phyloP scores from a whole-genome alignment of 1,140 invertebrate species.

The Anastatus disparis region DNA sequence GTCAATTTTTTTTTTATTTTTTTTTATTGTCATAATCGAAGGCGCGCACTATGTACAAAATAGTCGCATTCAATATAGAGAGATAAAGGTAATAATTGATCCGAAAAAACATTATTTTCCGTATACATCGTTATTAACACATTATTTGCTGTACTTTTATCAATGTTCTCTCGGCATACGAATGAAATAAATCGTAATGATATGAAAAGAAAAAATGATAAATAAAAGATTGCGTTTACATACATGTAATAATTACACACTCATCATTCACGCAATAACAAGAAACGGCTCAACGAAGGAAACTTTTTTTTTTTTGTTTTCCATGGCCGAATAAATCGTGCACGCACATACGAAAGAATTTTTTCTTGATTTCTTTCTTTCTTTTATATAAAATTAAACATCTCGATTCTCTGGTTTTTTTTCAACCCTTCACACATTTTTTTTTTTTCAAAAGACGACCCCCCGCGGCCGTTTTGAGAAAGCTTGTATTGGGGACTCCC shows the following conservation, averaged over 20 bases:
- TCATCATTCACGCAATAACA: conserved; percentile 15
- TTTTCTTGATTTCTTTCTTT: too few relatives aligned
- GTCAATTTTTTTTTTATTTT: too few relatives aligned
- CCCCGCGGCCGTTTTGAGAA: not conserved
- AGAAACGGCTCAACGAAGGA: conserved; percentile 4
- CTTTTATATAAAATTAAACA: conserved; percentile 26
- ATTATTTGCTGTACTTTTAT: too few relatives aligned
- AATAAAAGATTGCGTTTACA: too few relatives aligned
- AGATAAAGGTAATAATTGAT: conserved; percentile 25
- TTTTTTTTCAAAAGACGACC: too few relatives aligned
- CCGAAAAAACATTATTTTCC: not conserved
- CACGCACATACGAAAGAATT: not conserved
- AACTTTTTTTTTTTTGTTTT: not conserved
- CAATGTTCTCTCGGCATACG: too few relatives aligned
- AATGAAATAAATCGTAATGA: too few relatives aligned
- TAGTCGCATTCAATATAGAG: conserved; percentile 39
- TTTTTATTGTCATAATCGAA: conserved; percentile 42
- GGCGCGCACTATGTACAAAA: conserved; percentile 35
- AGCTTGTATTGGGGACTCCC: conserved; percentile 19
- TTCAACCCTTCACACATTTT: not conserved
- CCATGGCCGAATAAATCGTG: not conserved
- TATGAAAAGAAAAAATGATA: too few relatives aligned
- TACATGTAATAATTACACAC: conserved; percentile 12
- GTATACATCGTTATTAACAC: too few relatives aligned
- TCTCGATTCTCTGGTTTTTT: not conserved